Conservation (phyloP, 2,888 invertebrate species). For the Pterostichus niger region DNA sequence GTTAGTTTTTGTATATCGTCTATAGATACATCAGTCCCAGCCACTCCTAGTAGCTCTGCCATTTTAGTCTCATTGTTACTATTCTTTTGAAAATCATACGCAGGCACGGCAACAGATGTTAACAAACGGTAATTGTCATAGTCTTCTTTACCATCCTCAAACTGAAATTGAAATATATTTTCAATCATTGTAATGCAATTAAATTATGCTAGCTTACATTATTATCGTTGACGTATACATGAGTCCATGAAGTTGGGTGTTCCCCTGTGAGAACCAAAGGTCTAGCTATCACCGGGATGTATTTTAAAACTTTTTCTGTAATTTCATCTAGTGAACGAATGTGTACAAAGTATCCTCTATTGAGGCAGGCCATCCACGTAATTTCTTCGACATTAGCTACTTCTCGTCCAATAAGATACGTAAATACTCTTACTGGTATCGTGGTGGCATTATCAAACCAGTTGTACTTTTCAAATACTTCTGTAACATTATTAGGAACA, state of each 20-base stretch:
- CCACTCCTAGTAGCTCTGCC: conserved; percentile 94
- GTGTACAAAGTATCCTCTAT: conserved; percentile 97
- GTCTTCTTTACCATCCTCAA: conserved; percentile 71
- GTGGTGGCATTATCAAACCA: conserved; percentile 84
- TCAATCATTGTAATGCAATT: neutral
- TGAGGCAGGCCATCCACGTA: conserved; percentile 96
- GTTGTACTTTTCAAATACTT: conserved; percentile 91
- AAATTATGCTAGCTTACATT: conserved; percentile 80
- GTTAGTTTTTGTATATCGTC: conserved; percentile 94
- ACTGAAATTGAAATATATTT: conserved; percentile 43
- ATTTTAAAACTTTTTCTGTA: conserved; percentile 96
- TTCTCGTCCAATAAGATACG: conserved; percentile 96
- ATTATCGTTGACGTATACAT: conserved; percentile 90
- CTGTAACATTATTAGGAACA: conserved; percentile 91
- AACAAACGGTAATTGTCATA: conserved; percentile 83
- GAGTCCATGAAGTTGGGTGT: conserved; percentile 96
- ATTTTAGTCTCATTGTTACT: conserved; percentile 80
- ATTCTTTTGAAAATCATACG: conserved; percentile 88
- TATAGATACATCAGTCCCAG: conserved; percentile 96
- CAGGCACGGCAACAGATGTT: conserved; percentile 95
- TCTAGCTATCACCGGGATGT: conserved; percentile 95
- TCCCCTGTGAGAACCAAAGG: conserved; percentile 87
- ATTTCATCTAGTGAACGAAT: conserved; percentile 97
- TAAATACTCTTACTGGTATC: conserved; percentile 94
- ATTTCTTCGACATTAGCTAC: conserved; percentile 94